phyloP scores from a whole-genome alignment of 2,797 vertebrate genomes.

The Oreochromis grahami region DNA sequence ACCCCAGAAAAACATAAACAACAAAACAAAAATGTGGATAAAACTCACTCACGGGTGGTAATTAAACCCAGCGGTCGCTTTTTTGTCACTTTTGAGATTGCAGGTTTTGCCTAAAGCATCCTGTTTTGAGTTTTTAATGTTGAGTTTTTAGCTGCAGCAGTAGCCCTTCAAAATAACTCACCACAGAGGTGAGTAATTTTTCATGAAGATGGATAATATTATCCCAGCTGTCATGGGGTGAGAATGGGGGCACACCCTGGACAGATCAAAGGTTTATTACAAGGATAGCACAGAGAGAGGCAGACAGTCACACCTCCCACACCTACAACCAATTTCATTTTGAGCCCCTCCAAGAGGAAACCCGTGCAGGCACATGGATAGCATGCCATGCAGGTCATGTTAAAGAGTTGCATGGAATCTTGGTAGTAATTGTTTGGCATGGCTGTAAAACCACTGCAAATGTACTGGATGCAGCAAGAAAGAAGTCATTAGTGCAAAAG shows the following conservation, averaged over 20 bases:
- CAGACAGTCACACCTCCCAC: background rate
- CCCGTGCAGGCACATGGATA: background rate
- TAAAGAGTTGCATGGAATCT: background rate
- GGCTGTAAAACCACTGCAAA: background rate
- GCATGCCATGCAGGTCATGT: background rate
- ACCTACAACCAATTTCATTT: background rate
- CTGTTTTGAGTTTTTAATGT: background rate
- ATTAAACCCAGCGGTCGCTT: background rate
- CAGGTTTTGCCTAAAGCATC: background rate
- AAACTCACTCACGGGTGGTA: background rate
- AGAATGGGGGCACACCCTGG: background rate
- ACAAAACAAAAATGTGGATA: background rate
- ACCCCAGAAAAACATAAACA: accelerated
- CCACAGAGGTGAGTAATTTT: background rate
- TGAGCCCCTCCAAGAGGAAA: background rate
- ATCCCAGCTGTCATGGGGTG: background rate
- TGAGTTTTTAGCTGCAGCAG: background rate
- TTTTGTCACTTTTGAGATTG: background rate
- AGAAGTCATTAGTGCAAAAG: background rate
- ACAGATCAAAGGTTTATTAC: background rate
- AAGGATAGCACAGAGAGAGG: background rate
- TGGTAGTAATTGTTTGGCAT: background rate
- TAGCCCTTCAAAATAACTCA: background rate
- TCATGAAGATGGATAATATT: background rate
- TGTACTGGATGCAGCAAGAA: background rate